Conservation (phyloP, 2,113 vertebrate genomes). For the Pelobates fuscus region DNA sequence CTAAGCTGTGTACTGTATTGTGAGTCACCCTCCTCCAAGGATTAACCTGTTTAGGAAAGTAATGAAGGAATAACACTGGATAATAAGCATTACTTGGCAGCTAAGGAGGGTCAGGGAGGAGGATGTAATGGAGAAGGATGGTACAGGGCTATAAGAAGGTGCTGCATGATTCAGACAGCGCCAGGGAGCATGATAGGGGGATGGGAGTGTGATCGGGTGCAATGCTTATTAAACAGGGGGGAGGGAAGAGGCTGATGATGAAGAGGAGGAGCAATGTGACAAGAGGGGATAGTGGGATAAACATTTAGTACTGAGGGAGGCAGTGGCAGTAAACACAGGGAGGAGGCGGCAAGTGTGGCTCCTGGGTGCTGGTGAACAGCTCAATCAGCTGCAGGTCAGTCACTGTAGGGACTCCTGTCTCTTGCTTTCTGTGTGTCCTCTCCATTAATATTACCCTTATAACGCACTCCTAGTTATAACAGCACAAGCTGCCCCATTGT, state of each 20-base stretch:
- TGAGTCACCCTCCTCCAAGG: no score
- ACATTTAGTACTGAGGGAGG: slow-evolving; percentile 10
- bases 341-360: not conserved
- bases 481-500: no score
- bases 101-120: no score
- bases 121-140: no score
- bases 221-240: not conserved
- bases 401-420: not conserved
- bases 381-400: slow-evolving; percentile 1
- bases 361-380: not conserved
- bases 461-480: no score
- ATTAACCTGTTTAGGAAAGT: no score
- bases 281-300: not conserved
- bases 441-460: no score
- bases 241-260: slow-evolving; percentile 8
- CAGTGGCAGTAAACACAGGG: slow-evolving; percentile 12
- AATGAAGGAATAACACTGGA: no score
- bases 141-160: no score
- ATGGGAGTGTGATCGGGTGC: not conserved
- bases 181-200: not conserved
- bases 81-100: no score
- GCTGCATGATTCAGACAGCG: no score
- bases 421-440: not conserved
- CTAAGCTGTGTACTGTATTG: no score
- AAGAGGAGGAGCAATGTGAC: slow-evolving; percentile 17